Conservation (phyloP, 2,888 invertebrate species). For the Leptothorax acervorum region DNA sequence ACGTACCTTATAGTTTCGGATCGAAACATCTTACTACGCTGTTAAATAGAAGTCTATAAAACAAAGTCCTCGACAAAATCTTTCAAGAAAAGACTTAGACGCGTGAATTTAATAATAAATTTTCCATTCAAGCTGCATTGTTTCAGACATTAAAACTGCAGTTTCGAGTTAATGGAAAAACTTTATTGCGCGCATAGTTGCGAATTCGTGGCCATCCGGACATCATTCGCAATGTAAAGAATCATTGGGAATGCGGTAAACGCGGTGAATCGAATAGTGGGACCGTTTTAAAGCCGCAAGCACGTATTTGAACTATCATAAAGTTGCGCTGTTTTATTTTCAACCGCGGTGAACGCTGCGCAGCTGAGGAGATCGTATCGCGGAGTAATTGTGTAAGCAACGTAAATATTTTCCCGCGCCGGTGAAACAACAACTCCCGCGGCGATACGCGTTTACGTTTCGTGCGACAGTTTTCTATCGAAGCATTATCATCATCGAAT, state of each 20-base stretch:
- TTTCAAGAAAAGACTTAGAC: background rate
- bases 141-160: background rate
- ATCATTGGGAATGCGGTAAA: slow-evolving; percentile 27
- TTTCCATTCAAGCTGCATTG: background rate
- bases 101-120: slow-evolving; percentile 4
- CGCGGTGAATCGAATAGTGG: slow-evolving; percentile 25
- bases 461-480: slow-evolving; percentile 33
- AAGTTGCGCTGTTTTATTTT: slow-evolving; percentile 32
- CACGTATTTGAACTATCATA: slow-evolving; percentile 41
- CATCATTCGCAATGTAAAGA: background rate
- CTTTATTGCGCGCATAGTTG: slow-evolving; percentile 3
- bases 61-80: background rate
- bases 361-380: background rate
- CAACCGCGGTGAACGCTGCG: background rate
- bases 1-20: background rate
- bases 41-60: background rate
- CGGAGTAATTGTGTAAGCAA: slow-evolving; percentile 41
- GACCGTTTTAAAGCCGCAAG: slow-evolving; percentile 12
- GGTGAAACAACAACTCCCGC: slow-evolving; percentile 25
- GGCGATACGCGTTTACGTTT: slow-evolving; percentile 24
- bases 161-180: slow-evolving; percentile 9
- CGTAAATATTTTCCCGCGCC: slow-evolving; percentile 26
- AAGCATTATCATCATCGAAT: slow-evolving; percentile 39
- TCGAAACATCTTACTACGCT: background rate
- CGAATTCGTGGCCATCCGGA: background rate